Evolutionary conservation across 2,113 vertebrate genomes (phyloP), one percentile per base, ranked within the genome.

Genomic region (Dasyornis broadbenti): DNA sequence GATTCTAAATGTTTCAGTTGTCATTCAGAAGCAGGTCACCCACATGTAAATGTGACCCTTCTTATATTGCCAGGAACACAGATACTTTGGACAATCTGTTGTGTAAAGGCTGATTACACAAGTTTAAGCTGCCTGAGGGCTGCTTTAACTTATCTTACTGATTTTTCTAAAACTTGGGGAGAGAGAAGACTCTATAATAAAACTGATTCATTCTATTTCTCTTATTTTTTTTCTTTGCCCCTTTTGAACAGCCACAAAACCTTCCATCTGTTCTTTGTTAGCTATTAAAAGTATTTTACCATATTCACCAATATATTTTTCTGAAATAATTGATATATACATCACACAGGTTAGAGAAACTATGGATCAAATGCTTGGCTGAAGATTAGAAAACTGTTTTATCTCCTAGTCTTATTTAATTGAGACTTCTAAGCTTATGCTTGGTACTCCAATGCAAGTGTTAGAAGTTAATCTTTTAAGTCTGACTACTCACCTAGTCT

Each of bases 381-480:
- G 54, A 86, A 90, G 75, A 82, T 90, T 77, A 86, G 30, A 73
- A 91, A 91, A 70, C 22, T 60, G 49, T 57, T 60, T 45, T 79
- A 92, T 47, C 20, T 70, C 45, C 50, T 63, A 54, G 27, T 57
- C 52, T 79, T 78, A 64, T 13, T 94, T 91, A 82, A 82, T 47
- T 89, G 63, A 83, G 76, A 89, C 26, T 81, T 90, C 60, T 80
- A 85, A 88, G 75, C 35, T 90, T 49, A 70, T 65, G 21, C 33
- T 85, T 82, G 27, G 33, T 82, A 76, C 65, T 85, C 40, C 78
- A 65, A 22, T 57, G 33, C 56, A 69, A 87, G 53, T 92, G 66
- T 90, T 86, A 94, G 42, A 90, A 96, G 45, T 86, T 90, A 96
- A 94, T 86, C 82, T 68, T 90, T 87, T 93, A 94, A 93, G 53